A percentile compares a stretch with the other conserved stretches of the same genome.
phyloP scores from a whole-genome alignment of 2,797 vertebrate genomes.

The Phoebastria nigripes region DNA sequence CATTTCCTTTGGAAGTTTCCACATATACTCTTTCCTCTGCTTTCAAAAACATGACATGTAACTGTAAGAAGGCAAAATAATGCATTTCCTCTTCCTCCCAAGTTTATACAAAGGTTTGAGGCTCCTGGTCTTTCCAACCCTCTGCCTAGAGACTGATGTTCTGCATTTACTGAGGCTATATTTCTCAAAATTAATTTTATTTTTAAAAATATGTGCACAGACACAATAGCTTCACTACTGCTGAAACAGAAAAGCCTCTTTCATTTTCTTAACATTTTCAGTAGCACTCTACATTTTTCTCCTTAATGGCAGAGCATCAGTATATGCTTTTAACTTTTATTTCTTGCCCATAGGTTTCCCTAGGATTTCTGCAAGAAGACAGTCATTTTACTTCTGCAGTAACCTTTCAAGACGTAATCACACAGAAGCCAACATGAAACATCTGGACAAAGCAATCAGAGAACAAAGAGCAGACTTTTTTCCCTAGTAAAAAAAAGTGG shows the following conservation, averaged over 20 bases:
- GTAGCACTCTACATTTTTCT: background rate
- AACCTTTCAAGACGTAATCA: background rate
- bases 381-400: background rate
- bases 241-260: background rate
- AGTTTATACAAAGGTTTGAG: background rate
- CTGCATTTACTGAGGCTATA: background rate
- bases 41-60: background rate
- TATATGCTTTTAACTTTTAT: background rate
- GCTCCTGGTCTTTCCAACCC: background rate
- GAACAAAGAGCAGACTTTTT: background rate
- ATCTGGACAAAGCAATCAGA: background rate
- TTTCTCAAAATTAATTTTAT: background rate
- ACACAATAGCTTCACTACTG: background rate
- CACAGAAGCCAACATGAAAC: background rate
- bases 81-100: background rate
- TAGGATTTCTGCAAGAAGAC: background rate
- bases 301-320: background rate
- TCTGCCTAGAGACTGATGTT: background rate
- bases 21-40: background rate
- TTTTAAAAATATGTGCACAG: background rate
- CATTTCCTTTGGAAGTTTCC: background rate
- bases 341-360: background rate
- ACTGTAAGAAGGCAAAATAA: background rate
- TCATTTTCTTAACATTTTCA: background rate
- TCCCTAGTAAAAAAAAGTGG: background rate